phyloP scores from a whole-genome alignment of 2,113 vertebrate species.

The Syrrhaptes paradoxus region DNA sequence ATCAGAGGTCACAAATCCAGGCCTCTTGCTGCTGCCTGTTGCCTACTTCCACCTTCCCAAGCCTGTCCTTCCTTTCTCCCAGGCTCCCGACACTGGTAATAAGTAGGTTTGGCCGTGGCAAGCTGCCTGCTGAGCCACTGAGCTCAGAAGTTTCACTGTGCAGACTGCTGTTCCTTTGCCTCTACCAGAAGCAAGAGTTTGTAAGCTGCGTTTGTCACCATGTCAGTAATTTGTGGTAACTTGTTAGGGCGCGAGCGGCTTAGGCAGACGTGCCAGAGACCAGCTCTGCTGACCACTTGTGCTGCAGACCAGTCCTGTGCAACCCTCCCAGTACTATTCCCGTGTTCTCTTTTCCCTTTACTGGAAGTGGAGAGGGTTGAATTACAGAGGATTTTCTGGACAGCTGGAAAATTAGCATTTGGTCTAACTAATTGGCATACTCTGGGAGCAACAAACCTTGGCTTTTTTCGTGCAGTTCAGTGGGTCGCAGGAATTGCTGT shows the following conservation, averaged over 20 bases:
- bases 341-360: not conserved
- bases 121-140: not conserved
- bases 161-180: not conserved
- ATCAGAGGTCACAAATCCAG: not conserved
- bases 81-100: not conserved
- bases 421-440: not conserved
- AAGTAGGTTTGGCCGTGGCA: not conserved
- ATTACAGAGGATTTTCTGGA: constrained; percentile 2
- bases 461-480: not conserved
- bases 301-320: not conserved
- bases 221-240: constrained; percentile 9
- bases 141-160: not conserved
- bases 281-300: not conserved
- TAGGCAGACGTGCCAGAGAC: not conserved
- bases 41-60: not conserved
- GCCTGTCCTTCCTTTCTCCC: not conserved
- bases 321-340: not conserved
- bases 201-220: not conserved
- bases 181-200: not conserved
- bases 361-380: constrained; percentile 28
- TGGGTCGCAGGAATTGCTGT: not conserved
- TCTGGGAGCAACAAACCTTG: not conserved
- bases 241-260: not conserved
- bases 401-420: not conserved
- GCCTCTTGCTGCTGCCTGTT: not conserved